Evolutionary conservation across 2,797 vertebrate species (phyloP), one percentile per base, ranked within the genome.

Genomic region (Liparis tanakae): DNA sequence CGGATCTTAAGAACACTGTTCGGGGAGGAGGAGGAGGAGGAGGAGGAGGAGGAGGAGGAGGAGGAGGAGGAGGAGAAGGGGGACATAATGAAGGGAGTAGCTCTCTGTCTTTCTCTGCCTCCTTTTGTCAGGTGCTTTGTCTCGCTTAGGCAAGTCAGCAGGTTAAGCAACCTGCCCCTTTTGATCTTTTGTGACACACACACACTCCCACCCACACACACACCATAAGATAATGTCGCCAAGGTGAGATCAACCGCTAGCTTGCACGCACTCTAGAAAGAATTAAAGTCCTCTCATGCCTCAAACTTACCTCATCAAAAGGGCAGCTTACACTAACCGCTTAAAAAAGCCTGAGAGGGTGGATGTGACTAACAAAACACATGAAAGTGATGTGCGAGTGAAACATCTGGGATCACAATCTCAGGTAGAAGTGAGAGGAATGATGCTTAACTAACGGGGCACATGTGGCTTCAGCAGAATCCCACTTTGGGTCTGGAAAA

Each of bases 91-190:
- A 88, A 91, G 92, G 92, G 92, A 93, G 92, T 87, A 87, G 82
- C 85, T 91, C 90, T 73, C 85, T 78, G 81, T 90, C 90, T 90
- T 89, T 93, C 89, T 88, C 83, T 88, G 69, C 83, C 78, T 86
- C 70, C 85, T 90, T 92, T 93, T 93, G 91, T 93, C 84, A 69
- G 74, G 90, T 51, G 92, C 90, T 95, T 95, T 95, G 93, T 95
- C 91, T 93, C 84, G 83, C 92, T 94, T 93, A 95, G 95, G 93
- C 84, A 94, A 96, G 96, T 97, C 95, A 96, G 96, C 96, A 96
- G 95, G 95, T 96, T 96, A 92, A 89, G 91, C 91, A 87, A 92
- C 89, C 81, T 85, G 81, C 67, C 63, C 78, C 87, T 80, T 93
- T 93, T 91, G 89, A 93, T 93, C 89, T 89, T 91, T 89, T 92